Conservation (phyloP, 2,113 vertebrate species). For the Gopherus evgoodei region DNA sequence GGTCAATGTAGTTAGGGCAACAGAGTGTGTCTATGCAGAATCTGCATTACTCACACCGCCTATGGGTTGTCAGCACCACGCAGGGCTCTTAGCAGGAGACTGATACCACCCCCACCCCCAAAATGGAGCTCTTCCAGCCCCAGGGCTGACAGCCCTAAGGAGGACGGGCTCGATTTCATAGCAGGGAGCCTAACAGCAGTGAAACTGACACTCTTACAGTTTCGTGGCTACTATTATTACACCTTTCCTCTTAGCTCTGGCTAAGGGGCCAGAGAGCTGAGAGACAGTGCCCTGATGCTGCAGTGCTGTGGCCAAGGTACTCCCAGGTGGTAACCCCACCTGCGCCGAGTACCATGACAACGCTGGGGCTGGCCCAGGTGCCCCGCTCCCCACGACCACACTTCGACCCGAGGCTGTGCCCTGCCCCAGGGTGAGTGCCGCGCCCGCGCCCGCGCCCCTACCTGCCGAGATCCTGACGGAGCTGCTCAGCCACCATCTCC, state of each 20-base stretch:
- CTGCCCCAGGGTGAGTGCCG: neutral
- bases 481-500: constrained; percentile 74
- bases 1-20: neutral
- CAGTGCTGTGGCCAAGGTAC: neutral
- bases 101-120: neutral
- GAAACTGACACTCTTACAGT: neutral
- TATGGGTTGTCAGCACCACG: neutral
- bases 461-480: constrained; percentile 79
- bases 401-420: no score
- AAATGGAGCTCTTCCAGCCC: neutral
- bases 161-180: neutral
- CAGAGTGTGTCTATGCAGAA: no score
- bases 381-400: no score
- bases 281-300: neutral
- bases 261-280: neutral
- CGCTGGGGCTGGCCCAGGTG: no score
- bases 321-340: neutral
- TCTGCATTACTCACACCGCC: neutral
- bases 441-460: constrained; percentile 46
- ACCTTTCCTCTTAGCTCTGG: neutral
- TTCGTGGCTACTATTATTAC: neutral
- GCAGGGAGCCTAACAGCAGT: neutral
- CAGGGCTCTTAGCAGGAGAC: neutral
- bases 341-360: neutral
- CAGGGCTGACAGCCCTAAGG: neutral